Base-by-base conservation (phyloP, 2,888 invertebrate genomes). In the Syrphus vitripennis region DNA sequence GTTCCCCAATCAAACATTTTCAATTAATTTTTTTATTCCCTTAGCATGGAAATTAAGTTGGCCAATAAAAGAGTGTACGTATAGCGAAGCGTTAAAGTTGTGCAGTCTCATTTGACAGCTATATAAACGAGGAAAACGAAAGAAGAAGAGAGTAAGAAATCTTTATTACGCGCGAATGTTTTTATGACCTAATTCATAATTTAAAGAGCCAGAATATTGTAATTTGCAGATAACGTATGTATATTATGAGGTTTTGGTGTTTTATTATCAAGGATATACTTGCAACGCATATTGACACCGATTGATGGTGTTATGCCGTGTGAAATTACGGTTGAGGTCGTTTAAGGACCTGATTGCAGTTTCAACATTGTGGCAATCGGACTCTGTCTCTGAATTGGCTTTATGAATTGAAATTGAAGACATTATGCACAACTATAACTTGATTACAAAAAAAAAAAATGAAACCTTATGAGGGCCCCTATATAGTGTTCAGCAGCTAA, bases 21-120 rank as follows among this genome's bases (percentile, higher is more conserved):
- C 86, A 86, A 86, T 86, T 86, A 86, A 86, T 82, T 86, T 86
- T n/a, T 86, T 82, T 82, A 82, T 86, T 69, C 50, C 42, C 65
- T 50, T 63, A 10, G 61, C 59, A 81, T 74, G 82, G 69, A 82
- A 86, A 86, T 82, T 77, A 78, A 86, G 74, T 65, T 74, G 69
- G 16, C 69, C 81, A 59, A 61, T 76, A 78, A 67, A 67, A 55
- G 45, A 45, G 45, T 50, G 34, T 63, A 65, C 76, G 63, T 67
- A 50, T 10, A 50, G 21, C 29, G 4, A 29, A 65, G 29, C 24
- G 19, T 29, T 48, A 45, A 19, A 12, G 19, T 45, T 48, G 31
- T 16, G 26, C 65, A 26, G 48, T 29, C 67, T 42, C 42, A 72
- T 57, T 59, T 77, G 81, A 81, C 77, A 72, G 72, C 61, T 34